A percentile compares a stretch with the other conserved stretches of the same genome.
phyloP scores from a whole-genome alignment of 2,113 vertebrate species.

The Callospermophilus lateralis region DNA sequence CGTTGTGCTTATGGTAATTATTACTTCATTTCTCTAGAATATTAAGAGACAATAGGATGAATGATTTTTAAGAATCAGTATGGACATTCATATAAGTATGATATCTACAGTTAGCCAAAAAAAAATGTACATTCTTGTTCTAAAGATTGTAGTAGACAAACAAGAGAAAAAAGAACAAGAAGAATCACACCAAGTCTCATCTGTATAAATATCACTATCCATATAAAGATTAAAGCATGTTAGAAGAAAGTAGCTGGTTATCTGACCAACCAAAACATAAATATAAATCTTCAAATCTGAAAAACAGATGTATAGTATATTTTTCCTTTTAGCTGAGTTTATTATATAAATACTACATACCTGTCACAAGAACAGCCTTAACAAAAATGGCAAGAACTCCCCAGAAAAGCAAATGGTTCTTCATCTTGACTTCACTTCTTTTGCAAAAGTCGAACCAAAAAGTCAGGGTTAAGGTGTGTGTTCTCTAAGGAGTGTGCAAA shows the following conservation, averaged over 20 bases:
- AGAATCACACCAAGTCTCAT: neutral
- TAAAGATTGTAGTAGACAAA: conserved; percentile 42
- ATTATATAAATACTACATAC: conserved; percentile 83
- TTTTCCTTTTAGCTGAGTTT: conserved; percentile 57
- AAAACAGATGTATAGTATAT: neutral
- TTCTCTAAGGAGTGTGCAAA: conserved; percentile 85
- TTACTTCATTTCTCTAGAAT: conserved; percentile 52
- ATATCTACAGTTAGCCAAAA: neutral
- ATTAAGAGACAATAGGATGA: neutral
- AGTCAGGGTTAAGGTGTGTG: conserved; percentile 62
- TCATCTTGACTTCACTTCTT: conserved; percentile 87
- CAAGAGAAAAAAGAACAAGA: neutral
- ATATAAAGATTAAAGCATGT: conserved; percentile 5
- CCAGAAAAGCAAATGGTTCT: conserved; percentile 77
- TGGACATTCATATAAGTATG: neutral
- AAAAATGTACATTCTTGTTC: conserved; percentile 45
- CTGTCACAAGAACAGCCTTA: conserved; percentile 83
- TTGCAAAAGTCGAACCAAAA: conserved; percentile 77
- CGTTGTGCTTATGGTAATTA: conserved; percentile 30
- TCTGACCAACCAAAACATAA: conserved; percentile 10
- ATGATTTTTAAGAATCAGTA: conserved; percentile 40
- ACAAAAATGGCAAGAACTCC: conserved; percentile 78
- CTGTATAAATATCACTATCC: neutral
- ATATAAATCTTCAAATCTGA: conserved; percentile 59
- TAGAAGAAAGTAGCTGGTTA: neutral